Evolutionary conservation across 2,113 vertebrate species (phyloP), one percentile per base, ranked within the genome.

Genomic region (Garra rufa): DNA sequence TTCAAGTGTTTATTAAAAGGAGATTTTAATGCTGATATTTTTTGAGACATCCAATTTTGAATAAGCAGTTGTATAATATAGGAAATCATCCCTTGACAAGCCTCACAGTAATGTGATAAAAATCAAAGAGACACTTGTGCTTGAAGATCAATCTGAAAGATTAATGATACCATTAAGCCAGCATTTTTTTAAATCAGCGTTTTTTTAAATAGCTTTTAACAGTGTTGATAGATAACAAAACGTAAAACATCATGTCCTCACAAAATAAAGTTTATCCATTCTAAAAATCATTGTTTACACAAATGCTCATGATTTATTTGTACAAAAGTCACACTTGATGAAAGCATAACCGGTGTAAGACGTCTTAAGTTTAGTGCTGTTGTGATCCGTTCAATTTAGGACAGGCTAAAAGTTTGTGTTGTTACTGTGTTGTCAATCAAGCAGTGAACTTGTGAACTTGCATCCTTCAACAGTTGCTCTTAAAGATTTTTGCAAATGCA

Each of bases 341-440:
- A 43, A 69, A 44, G 41, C 69, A 24, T 44, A 21, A 41, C 15
- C 30, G 8, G 65, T 6, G 19, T 6, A n/a, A 28, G 57, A 59
- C 1, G 1, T 19, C 30, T 69, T 30, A 67, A 19, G 30, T 34
- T 67, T 38, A 55, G 9, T 50, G 15, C 15, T 28, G 17, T 13
- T 77, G 75, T 43, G 52, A 59, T 59, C 30, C 3, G 38, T 61
- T 61, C 5, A 43, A 10, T 61, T 61, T 43, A 59, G 14, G 34
- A 78, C 8, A 3, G 48, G 34, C 14, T 41, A 24, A 9, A 61
- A 63, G 30, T 61, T 44, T 41, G 52, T 78, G 76, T 61, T 78
- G 76, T 78, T 78, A 61, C 55, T 26, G 34, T 24, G 50, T 78
- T 59, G 76, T 26, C 55, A 61, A 24, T 59, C 13, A 77, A 11